Evolutionary conservation across 2,888 invertebrate genomes (phyloP), one percentile per base, ranked within the genome.

Genomic region (Oxytorus armatus): DNA sequence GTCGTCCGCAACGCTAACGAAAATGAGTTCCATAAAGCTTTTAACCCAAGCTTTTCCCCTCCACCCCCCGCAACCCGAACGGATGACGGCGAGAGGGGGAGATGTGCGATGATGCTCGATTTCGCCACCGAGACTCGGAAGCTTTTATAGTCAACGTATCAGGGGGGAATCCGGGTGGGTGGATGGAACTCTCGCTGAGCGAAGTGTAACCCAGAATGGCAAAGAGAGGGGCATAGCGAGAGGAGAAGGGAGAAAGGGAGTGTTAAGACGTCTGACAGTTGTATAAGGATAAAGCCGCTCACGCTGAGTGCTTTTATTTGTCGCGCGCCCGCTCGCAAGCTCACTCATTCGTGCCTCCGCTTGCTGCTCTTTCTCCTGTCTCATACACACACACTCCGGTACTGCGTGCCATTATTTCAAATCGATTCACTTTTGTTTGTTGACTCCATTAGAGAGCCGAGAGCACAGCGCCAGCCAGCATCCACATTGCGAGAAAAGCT

Each of bases 241-340:
- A 47, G 36, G 57, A 70, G 68, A 51, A 29, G 55, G 53, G 33
- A 47, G 23, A 14, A 65, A 42, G 79, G 82, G 82, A 88, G 88
- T 86, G 87, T 88, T 88, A 89, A 89, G 90, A 88, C 88, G 88
- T 84, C 88, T 89, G 89, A 89, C 90, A 89, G 90, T 89, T 89
- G 89, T 89, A 88, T 89, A 89, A 89, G 89, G 89, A 90, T 89
- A 90, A 90, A 89, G 89, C 88, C 87, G 89, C 88, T 89, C 88
- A 85, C 86, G 89, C 89, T 90, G 89, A 90, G 90, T 89, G 89
- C 90, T 90, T 90, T 89, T 89, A 90, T 89, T 90, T 90, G 90
- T 90, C 90, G 88, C 87, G 82, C 84, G 85, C 83, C 79, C 77
- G 82, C 85, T 85, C 82, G 84, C 80, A 65, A 74, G 77, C 74